Evolutionary conservation across 2,113 vertebrate genomes (phyloP), one percentile per base, ranked within the genome.

Genomic region (Periophthalmodon schlosseri): DNA sequence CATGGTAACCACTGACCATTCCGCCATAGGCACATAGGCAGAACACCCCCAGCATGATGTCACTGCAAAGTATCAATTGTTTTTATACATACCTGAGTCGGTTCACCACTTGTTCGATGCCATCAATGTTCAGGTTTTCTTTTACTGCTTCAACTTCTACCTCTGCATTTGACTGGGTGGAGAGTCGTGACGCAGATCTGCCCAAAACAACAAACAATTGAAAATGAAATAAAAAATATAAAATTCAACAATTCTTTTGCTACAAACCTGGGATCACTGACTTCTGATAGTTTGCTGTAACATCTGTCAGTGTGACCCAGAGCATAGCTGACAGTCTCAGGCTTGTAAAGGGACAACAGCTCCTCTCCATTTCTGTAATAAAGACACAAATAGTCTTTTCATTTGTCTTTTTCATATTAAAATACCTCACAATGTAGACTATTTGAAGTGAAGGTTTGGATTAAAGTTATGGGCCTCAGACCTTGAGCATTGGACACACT

Each of bases 281-380:
- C 70, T 67, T 36, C 24, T 11, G 23, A 4, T 5, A 21, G 13
- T 69, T 65, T 66, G 57, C 34, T 60, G n/a, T 74, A 28, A 39
- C 50, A 66, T 47, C 52, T 76, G 75, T 79, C 67, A 50, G 28
- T 71, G 74, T 81, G 74, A 78, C 91, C 75, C 70, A 96, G 83
- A 23, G 91, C 95, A 63, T 96, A 97, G 75, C 57, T 89, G 61
- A 97, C 90, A n/a, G 95, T 92, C 16, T 76, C 84, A 52, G 93
- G 91, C 83, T 88, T 95, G 75, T 95, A 96, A 34, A n/a, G 85
- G 56, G 77, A 79, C 80, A 95, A 74, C 4, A 90, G 88, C 65
- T 90, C 84, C 44, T 87, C 84, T 57, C 76, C 84, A 66, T 94
- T 92, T 81, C 96, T 97, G 39, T 12, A 72, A 57, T 54, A 75